phyloP scores from a whole-genome alignment of 2,797 vertebrate genomes.

The Chelmon rostratus region DNA sequence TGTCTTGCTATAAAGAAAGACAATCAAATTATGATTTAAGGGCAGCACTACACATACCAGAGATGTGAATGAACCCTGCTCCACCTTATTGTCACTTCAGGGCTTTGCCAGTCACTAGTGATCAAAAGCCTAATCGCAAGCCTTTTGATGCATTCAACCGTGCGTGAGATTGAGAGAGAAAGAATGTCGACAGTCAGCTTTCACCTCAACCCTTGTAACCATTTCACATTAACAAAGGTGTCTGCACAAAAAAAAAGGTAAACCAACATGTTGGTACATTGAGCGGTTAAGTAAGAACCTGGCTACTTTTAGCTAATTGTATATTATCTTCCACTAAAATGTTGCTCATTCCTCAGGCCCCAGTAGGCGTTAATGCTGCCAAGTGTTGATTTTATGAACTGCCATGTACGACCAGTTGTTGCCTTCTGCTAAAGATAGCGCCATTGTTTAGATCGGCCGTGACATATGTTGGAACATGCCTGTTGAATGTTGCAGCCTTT shows the following conservation, averaged over 20 bases:
- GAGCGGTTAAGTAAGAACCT: background rate
- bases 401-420: constrained; percentile 58
- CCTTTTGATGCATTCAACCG: constrained; percentile 15
- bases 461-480: constrained; percentile 54
- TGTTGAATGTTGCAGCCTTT: constrained; percentile 44
- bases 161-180: background rate
- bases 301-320: background rate
- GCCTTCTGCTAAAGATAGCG: constrained; percentile 60
- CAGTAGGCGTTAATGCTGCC: constrained; percentile 23
- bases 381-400: constrained; percentile 58
- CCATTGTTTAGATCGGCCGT: constrained; percentile 59
- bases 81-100: background rate
- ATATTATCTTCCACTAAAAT: constrained; percentile 29
- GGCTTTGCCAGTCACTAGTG: background rate
- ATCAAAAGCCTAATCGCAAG: background rate
- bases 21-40: background rate
- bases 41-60: background rate
- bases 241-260: background rate
- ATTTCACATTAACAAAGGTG: constrained; percentile 15
- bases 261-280: background rate
- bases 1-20: background rate
- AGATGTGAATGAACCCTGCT: background rate
- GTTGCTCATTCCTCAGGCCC: constrained; percentile 23
- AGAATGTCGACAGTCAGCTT: constrained; percentile 36
- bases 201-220: constrained; percentile 6